Conservation (phyloP, 2,888 invertebrate genomes). For the Protonemura montana region DNA sequence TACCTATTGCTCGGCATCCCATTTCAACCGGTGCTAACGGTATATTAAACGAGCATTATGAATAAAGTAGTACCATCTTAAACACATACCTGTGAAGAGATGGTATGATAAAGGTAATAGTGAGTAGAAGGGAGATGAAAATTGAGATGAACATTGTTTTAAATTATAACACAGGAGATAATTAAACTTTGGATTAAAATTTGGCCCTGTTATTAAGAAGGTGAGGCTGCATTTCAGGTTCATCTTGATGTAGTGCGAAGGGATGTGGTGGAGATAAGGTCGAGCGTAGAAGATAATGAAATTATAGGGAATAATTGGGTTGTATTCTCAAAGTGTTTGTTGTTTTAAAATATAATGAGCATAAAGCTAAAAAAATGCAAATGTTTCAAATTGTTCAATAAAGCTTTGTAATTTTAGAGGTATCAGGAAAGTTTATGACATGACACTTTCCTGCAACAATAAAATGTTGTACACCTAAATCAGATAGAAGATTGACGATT, state of each 20-base stretch:
- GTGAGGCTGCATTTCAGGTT: background rate
- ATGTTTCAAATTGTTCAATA: too few species aligned
- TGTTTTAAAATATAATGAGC: too few species aligned
- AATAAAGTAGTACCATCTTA: background rate
- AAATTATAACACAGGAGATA: conserved; percentile 49
- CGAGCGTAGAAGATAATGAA: background rate
- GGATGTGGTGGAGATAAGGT: background rate
- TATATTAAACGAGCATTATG: conserved; percentile 15
- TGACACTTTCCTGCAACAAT: background rate
- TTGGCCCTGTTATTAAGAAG: conserved; percentile 20
- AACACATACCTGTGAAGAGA: background rate
- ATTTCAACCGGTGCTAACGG: background rate
- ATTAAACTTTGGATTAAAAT: conserved; percentile 49
- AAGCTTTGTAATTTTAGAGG: background rate
- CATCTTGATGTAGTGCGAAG: background rate
- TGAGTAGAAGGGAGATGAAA: conserved; percentile 10
- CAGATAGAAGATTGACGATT: background rate
- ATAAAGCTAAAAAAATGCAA: too few species aligned
- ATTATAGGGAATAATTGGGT: background rate
- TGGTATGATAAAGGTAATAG: background rate
- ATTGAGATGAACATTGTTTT: conserved; percentile 45
- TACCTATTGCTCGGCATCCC: background rate
- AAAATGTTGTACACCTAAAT: background rate
- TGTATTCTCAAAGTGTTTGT: background rate
- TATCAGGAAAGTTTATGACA: background rate